Base-by-base conservation (phyloP, 37 sponge, comb jelly and placozoan species). In the Beroe ovata region DNA sequence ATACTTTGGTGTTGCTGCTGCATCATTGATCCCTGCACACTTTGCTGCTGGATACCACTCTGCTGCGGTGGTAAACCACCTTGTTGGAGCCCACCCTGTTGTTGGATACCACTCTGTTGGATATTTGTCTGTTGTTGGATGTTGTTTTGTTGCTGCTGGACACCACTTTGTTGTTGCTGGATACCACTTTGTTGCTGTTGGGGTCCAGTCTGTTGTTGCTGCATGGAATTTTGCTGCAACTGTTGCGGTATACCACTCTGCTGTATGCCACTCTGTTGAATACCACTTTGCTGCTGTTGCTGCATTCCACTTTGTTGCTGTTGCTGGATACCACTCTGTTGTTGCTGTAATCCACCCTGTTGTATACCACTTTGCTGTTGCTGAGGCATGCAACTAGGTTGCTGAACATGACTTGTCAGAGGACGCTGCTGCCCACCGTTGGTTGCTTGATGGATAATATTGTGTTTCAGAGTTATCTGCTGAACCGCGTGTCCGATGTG, bases 391-490 rank as follows among this genome's bases (percentile, higher is more conserved):
- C n/a, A n/a, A 47, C 54, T 11, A 16, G 54, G 54, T 47, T 47
- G 54, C 54, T 47, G 54, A 47, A 47, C 54, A 47, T 47, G 54
- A 11, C 54, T 47, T 6, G 11, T 47, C 11, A 16, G 54, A 47
- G 54, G 54, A 6, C 54, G 6, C 11, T 11, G 6, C 11, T 47
- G 54, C 6, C 11, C 54, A 16, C 54, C 54, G 54, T 47, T 47
- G 11, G 54, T 47, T 47, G 54, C 54, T 47, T 47, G 54, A 11
- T 47, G 54, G 54, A 47, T 47, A 11, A 47, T 6, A 11, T 47
- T 47, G 69, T 66, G 69, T 14, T 66, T 25, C 35, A 66, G 36
- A 16, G 25, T 25, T 66, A 66, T 66, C 69, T 66, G 69, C 69
- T 66, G 69, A 2, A 66, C 69, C 16, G 36, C 69, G 69, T 66